Conservation (phyloP, 2,888 invertebrate species). For the Stenotaenia linearis region DNA sequence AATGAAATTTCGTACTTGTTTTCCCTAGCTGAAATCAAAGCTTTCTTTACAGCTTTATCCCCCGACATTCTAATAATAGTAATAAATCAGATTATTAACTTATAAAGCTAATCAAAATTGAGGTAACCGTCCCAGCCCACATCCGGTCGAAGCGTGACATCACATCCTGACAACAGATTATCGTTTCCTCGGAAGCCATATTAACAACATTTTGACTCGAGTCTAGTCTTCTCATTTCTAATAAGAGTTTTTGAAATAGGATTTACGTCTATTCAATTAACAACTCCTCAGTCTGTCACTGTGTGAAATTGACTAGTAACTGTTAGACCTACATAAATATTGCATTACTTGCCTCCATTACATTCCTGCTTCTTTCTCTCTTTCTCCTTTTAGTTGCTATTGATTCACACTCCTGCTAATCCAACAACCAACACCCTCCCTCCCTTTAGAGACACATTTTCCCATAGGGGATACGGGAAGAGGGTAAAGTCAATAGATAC, state of each 20-base stretch:
- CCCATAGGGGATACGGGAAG: neutral
- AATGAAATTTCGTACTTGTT: neutral
- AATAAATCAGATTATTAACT: neutral
- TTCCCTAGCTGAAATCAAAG: neutral
- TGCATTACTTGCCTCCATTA: neutral
- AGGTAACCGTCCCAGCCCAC: neutral
- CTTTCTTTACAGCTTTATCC: no score
- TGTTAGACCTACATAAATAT: neutral
- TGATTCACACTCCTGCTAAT: constrained; percentile 15
- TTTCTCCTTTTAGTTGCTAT: neutral
- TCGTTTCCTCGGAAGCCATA: neutral
- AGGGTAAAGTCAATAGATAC: constrained; percentile 13
- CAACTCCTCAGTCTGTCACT: neutral
- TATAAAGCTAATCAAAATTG: neutral
- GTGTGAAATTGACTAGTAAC: neutral
- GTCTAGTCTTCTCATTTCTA: neutral
- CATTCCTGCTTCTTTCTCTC: neutral
- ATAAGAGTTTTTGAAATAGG: neutral
- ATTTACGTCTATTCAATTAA: neutral
- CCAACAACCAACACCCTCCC: neutral
- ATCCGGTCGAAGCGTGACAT: neutral
- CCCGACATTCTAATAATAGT: neutral
- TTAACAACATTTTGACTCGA: neutral
- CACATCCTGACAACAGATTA: neutral
- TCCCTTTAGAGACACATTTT: neutral